phyloP scores from a whole-genome alignment of 53 echinoderm and acorn worm genomes.

The Stichopus horrens region DNA sequence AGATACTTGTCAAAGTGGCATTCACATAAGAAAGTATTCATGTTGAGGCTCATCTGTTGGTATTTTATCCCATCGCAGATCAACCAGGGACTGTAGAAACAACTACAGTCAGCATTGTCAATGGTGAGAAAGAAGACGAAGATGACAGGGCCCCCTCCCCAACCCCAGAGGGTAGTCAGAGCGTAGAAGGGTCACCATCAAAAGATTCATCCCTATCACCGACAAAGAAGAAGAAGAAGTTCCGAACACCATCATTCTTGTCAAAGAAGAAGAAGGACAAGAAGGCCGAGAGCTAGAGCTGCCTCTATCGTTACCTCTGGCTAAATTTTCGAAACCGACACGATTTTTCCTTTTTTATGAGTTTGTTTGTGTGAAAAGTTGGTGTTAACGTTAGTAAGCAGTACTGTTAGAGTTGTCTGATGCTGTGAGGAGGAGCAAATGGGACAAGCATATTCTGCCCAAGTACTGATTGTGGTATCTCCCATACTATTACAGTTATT shows the following conservation, averaged over 20 bases:
- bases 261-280: constrained; percentile 95
- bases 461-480: background rate
- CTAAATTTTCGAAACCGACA: background rate
- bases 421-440: background rate
- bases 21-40: background rate
- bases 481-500: background rate
- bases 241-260: constrained; percentile 98
- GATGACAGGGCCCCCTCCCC: constrained; percentile 69
- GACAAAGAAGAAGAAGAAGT: constrained; percentile 98
- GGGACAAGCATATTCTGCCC: background rate
- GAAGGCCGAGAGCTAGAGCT: constrained; percentile 71
- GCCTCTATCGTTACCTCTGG: constrained; percentile 1
- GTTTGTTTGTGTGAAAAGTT: constrained; percentile 46
- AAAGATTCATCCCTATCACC: constrained; percentile 91
- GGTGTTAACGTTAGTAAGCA: constrained; percentile 48
- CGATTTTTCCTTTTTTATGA: background rate
- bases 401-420: constrained; percentile 39
- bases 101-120: constrained; percentile 51
- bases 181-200: constrained; percentile 88
- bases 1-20: background rate
- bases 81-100: constrained; percentile 61
- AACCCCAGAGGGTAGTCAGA: constrained; percentile 66
- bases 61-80: constrained; percentile 31
- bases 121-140: constrained; percentile 70
- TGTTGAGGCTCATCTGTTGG: background rate